Percentiles rank a stretch among this genome's conserved stretches.
Conservation (phyloP, 1,140 invertebrate genomes). For the Brachionus plicatilis region DNA sequence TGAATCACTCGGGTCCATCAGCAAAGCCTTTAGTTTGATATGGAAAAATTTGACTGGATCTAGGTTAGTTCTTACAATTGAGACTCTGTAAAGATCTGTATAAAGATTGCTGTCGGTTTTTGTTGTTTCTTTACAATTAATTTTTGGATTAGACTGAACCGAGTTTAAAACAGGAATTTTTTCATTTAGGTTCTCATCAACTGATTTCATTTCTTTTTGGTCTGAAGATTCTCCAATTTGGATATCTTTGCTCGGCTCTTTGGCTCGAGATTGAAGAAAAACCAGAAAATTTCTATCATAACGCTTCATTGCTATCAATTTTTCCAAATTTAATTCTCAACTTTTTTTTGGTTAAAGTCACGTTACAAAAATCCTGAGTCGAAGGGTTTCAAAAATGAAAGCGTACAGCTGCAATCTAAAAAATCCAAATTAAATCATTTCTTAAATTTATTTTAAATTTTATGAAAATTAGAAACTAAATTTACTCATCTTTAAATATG, state of each 20-base stretch:
- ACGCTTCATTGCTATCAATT: not conserved
- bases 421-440: no score
- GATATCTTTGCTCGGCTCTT: not conserved
- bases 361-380: not conserved
- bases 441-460: no score
- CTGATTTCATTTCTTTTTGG: not conserved
- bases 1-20: not conserved
- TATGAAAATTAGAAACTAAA: no score
- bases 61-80: not conserved
- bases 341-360: not conserved
- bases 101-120: not conserved
- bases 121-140: not conserved
- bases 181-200: not conserved
- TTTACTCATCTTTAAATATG: no score
- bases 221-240: not conserved
- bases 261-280: not conserved
- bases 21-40: not conserved
- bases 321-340: not conserved
- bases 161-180: not conserved
- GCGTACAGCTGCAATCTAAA: no score
- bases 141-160: not conserved
- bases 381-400: no score
- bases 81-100: not conserved
- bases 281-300: not conserved
- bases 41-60: not conserved